These are phyloP conservation scores for Aleiodes leptofemur DNA, from an alignment of 2,888 invertebrate species.

Conservation along the genomic window DNA sequence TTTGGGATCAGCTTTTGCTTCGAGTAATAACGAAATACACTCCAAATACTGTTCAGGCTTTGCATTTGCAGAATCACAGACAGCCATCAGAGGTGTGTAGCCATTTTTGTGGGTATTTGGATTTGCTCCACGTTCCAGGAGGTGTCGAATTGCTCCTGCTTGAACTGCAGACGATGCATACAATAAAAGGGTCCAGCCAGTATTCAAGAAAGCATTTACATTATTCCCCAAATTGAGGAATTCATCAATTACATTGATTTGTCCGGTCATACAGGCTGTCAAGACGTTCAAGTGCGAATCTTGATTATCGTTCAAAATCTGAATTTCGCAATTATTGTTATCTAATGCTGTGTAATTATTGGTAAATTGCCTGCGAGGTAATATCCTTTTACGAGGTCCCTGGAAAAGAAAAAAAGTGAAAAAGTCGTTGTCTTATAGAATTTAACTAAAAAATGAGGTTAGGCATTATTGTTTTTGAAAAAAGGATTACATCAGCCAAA, in stretches of 20 bases:
- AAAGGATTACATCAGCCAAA: conserved; percentile 39
- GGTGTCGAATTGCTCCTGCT: conserved; percentile 76
- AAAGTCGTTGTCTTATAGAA: conserved; percentile 16
- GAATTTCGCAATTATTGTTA: neutral
- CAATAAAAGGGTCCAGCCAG: conserved; percentile 80
- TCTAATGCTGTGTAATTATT: neutral
- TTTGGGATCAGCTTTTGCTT: conserved; percentile 78
- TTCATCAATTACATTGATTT: conserved; percentile 58
- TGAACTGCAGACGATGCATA: conserved; percentile 80
- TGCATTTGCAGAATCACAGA: conserved; percentile 77
- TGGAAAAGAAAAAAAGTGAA: conserved; percentile 13
- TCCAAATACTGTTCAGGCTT: conserved; percentile 73
- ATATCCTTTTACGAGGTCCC: neutral
- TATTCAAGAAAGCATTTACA: conserved; percentile 75
- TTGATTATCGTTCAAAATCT: neutral
- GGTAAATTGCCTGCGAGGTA: neutral
- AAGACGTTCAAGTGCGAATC: conserved; percentile 55
- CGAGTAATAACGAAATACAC: conserved; percentile 77
- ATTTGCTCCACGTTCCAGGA: conserved; percentile 79
- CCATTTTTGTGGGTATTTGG: conserved; percentile 78
- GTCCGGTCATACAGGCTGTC: conserved; percentile 64
- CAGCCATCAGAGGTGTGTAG: conserved; percentile 80
- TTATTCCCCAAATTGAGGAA: conserved; percentile 58
- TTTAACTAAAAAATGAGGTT: conserved; percentile 1
- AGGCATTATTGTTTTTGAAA: neutral